Percentiles rank a stretch among this genome's conserved stretches.
Evolutionary conservation across 1,140 invertebrate species (phyloP).

Genomic region (Ips nitidus): DNA sequence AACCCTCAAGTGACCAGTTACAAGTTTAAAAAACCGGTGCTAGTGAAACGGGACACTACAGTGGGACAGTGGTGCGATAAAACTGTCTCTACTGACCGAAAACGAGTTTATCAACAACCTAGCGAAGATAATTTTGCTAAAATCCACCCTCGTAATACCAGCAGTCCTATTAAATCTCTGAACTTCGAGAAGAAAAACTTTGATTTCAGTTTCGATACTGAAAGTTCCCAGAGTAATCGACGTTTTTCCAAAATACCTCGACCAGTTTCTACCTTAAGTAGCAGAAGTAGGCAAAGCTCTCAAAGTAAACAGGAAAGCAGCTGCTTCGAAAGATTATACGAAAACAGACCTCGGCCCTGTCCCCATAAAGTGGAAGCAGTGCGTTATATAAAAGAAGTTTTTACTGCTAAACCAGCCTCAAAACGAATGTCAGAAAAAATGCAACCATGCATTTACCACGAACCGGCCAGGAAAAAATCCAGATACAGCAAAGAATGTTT

Average conservation of each 20-base stretch:
- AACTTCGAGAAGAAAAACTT: too few relatives aligned
- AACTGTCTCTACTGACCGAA: neutral
- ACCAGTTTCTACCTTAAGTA: neutral
- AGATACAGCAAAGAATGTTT: neutral
- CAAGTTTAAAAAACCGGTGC: neutral
- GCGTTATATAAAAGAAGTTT: neutral
- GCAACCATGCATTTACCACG: neutral
- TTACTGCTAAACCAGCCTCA: neutral
- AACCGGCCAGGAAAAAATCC: slow-evolving; percentile 6
- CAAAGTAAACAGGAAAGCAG: neutral
- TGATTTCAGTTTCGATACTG: too few relatives aligned
- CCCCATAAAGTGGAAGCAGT: neutral
- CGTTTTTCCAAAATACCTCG: neutral
- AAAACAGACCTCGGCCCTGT: neutral
- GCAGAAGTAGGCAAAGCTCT: neutral
- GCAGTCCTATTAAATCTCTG: neutral
- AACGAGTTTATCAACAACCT: neutral
- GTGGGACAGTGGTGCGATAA: neutral
- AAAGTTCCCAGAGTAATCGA: too few relatives aligned
- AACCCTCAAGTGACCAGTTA: neutral
- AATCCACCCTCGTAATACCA: neutral
- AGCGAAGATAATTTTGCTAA: neutral
- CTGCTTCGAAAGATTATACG: slow-evolving; percentile 6
- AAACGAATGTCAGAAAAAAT: neutral
- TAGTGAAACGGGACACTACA: neutral